Conservation (phyloP, 1,140 invertebrate genomes). For the Medauroidea extradentata region DNA sequence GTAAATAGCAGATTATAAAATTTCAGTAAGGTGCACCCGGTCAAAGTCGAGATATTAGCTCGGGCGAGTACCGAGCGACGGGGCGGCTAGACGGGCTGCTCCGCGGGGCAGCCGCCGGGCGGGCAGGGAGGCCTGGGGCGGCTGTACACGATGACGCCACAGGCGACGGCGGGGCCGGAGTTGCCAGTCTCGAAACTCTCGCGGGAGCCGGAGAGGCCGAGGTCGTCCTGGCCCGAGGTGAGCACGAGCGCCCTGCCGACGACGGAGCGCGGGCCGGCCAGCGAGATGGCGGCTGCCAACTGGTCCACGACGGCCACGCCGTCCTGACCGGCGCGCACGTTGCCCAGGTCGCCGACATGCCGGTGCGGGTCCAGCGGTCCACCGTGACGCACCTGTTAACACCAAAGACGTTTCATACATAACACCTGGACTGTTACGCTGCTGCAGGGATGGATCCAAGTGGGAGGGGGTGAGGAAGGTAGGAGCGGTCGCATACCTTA, state of each 20-base stretch:
- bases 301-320: constrained; percentile 38
- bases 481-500: no score
- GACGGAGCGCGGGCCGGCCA: constrained; percentile 44
- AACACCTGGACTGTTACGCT: no score
- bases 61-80: no score
- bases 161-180: constrained; percentile 48
- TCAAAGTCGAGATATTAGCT: no score
- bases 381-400: constrained; percentile 45
- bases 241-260: constrained; percentile 51
- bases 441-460: no score
- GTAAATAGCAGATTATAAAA: no score
- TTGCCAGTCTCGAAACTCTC: constrained; percentile 50
- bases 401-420: no score
- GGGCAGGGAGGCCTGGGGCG: no score
- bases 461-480: no score
- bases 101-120: no score
- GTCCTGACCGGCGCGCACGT: constrained; percentile 43
- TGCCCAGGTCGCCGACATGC: constrained; percentile 55
- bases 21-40: no score
- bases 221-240: constrained; percentile 48
- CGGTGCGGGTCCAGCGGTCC: constrained; percentile 44
- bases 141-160: constrained; percentile 44
- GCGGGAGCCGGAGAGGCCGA: constrained; percentile 45
- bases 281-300: constrained; percentile 40
- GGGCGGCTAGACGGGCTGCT: no score